Percentiles rank a stretch among this genome's conserved stretches.
These are phyloP conservation scores for Chelmon rostratus DNA, from an alignment of 2,797 vertebrate species.

Conservation along the genomic window DNA sequence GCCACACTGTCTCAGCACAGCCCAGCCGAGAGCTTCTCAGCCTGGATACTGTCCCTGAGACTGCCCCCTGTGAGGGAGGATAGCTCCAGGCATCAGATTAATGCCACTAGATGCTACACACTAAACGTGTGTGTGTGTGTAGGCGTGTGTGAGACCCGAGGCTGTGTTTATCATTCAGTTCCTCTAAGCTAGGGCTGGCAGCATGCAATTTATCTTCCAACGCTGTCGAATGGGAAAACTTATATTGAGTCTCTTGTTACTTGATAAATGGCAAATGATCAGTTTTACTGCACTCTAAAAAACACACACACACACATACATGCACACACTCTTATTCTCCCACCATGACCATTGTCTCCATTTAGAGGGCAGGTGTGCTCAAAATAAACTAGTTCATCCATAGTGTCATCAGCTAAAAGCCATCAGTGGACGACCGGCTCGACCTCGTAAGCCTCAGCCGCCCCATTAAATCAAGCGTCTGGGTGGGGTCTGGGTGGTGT, in stretches of 20 bases:
- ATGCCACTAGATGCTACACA: slow-evolving; percentile 8
- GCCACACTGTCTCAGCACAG: background rate
- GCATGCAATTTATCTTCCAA: slow-evolving; percentile 68
- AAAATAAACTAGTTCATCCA: background rate
- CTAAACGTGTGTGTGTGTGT: slow-evolving; percentile 1
- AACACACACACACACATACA: background rate
- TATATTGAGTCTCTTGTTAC: slow-evolving; percentile 71
- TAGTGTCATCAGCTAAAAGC: background rate
- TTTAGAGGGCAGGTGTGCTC: background rate
- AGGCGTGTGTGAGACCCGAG: slow-evolving; percentile 38
- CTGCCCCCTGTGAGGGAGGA: slow-evolving; percentile 1
- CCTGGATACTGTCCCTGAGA: slow-evolving; percentile 20
- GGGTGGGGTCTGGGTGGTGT: background rate
- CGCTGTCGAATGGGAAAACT: slow-evolving; percentile 68
- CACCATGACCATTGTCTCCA: background rate
- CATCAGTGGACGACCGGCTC: background rate
- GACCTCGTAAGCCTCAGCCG: background rate
- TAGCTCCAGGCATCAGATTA: slow-evolving; percentile 24
- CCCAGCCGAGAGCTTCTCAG: background rate
- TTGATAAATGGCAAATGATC: slow-evolving; percentile 76
- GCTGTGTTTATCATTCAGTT: slow-evolving; percentile 64
- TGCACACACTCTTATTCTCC: background rate
- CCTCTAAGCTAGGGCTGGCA: slow-evolving; percentile 51
- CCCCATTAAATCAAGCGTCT: background rate
- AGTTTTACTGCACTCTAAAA: slow-evolving; percentile 60